phyloP scores from a whole-genome alignment of 2,888 invertebrate species.

The Itoplectis maculator region DNA sequence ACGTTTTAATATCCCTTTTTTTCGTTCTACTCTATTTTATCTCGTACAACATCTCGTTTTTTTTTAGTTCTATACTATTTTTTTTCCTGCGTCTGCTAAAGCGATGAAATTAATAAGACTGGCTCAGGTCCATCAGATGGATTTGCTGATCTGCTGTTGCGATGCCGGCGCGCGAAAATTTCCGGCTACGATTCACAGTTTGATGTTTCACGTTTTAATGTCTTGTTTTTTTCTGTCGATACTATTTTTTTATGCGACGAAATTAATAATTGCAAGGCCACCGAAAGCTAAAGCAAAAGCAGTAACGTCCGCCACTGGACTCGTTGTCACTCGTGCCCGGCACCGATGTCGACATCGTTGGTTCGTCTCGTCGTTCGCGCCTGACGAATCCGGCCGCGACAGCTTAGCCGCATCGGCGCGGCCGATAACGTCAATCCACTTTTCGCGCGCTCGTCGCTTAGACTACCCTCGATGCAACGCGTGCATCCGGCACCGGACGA shows the following conservation, averaged over 20 bases:
- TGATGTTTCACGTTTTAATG: no score
- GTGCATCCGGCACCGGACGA: conserved; percentile 1
- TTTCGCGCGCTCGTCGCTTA: conserved; percentile 38
- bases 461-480: conserved; percentile 7
- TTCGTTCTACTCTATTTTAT: no score
- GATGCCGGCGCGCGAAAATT: no score
- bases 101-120: no score
- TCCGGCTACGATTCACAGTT: no score
- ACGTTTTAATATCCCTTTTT: no score
- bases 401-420: conserved; percentile 29
- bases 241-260: background rate
- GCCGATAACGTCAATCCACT: conserved; percentile 61
- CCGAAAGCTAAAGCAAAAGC: conserved; percentile 28
- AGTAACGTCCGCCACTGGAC: conserved; percentile 34
- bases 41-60: no score
- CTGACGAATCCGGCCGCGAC: conserved; percentile 13
- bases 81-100: no score
- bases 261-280: conserved; percentile 37
- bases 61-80: no score
- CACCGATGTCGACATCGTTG: conserved; percentile 20
- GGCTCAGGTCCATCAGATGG: no score
- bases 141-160: no score
- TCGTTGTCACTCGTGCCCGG: conserved; percentile 7
- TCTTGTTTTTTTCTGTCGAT: background rate
- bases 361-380: no score